Base-by-base conservation (phyloP, 2,797 vertebrate species). In the Crax fasciolata region DNA sequence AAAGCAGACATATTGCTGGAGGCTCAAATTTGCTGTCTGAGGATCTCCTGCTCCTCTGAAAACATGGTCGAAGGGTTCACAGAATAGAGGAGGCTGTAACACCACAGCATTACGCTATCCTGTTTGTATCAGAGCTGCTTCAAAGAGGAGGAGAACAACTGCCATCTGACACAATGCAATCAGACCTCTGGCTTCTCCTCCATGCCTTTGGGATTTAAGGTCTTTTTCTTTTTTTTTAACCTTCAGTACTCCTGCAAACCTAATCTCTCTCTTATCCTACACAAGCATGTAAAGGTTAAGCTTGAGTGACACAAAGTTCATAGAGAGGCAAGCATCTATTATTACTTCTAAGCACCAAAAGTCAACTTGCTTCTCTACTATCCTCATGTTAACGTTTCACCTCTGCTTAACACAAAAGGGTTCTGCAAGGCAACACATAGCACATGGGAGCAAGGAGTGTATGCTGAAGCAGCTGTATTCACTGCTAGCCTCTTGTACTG, bases 261-360 rank as follows among this genome's bases (percentile, higher is more conserved):
- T 94, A 94, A 92, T 92, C 84, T 89, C 30, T 83, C 82, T 92
- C 86, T 93, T 93, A 94, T 87, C 91, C 90, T 93, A 84, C 66
- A 91, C 54, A 85, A 81, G 70, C 82, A 90, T 86, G 73, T 94
- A 93, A 93, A 97, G 94, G 91, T 96, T 97, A 94, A 93, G 68
- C 83, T 49, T 82, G 91, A 93, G 63, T 94, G 90, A 87, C 94
- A 96, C 43, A 57, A 88, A 92, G 92, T 96, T 95, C 95, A 86
- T 80, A 73, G 68, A 1, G 3, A 93, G 63, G 95, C 20, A 71
- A 93, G 89, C 77, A 91, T 84, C 80, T 87, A 38, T 96, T 96
- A 86, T 71, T 91, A 49, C 55, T 96, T 90, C 71, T 76, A 84
- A 93, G 71, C 82, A 84, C 38, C 70, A 82, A 51, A 91, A 96